Evolutionary conservation across 2,888 invertebrate genomes (phyloP).

Genomic region (Sesamia inferens): DNA sequence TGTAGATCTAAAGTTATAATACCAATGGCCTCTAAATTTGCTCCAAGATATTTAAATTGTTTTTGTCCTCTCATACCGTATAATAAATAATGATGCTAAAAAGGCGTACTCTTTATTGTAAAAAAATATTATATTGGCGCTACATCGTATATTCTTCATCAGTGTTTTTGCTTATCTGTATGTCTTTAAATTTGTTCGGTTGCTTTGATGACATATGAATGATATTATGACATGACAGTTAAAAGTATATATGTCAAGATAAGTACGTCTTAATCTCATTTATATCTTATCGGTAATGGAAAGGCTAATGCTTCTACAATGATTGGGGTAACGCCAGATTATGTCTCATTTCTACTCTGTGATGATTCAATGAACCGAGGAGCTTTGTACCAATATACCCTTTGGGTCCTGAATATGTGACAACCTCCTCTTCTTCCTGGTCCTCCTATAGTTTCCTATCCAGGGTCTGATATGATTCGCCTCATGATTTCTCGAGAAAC

Average conservation of each 20-base stretch:
- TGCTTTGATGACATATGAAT: slow-evolving; percentile 1
- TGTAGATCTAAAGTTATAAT: too few relatives aligned
- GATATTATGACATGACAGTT: neutral
- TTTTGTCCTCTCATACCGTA: neutral
- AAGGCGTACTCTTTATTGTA: neutral
- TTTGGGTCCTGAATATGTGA: neutral
- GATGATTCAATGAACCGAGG: neutral
- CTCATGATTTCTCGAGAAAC: too few relatives aligned
- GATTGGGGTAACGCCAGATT: neutral
- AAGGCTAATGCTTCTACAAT: slow-evolving; percentile 17
- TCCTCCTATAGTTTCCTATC: too few relatives aligned
- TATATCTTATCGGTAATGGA: slow-evolving; percentile 10
- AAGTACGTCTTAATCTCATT: neutral
- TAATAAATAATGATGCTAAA: slow-evolving; percentile 23
- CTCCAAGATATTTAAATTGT: neutral
- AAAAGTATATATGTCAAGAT: neutral
- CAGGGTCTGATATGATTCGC: too few relatives aligned
- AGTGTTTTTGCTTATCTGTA: neutral
- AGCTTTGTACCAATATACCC: neutral
- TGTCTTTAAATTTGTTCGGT: slow-evolving; percentile 4
- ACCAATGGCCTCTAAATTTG: neutral
- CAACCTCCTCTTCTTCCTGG: too few relatives aligned
- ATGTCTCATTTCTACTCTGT: neutral
- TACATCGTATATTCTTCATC: neutral
- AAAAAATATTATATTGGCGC: neutral